Conservation (phyloP, 2,113 vertebrate species). For the Sapayoa aenigma region DNA sequence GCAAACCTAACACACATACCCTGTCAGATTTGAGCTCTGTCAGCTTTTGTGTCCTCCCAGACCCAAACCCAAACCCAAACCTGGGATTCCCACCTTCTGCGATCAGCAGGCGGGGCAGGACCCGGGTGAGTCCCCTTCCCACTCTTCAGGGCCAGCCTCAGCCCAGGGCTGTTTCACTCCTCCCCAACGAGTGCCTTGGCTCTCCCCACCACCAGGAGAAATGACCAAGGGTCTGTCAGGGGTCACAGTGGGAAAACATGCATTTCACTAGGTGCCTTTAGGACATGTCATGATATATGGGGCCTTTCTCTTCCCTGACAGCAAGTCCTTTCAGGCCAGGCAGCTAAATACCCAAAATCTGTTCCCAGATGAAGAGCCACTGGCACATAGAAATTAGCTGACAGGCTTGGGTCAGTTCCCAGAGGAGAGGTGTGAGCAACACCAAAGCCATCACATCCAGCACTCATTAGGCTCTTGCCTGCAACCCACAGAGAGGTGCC, state of each 20-base stretch:
- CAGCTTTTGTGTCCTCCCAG: not conserved
- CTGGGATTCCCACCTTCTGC: not conserved
- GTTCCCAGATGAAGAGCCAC: not conserved
- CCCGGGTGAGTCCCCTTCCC: not conserved
- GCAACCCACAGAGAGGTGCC: not conserved
- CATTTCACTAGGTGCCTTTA: not conserved
- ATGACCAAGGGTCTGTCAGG: not conserved
- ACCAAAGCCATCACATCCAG: not conserved
- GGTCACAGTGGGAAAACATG: not conserved
- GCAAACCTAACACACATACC: not conserved
- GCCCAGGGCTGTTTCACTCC: not conserved
- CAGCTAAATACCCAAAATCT: not conserved
- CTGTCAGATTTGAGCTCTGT: rapidly evolving
- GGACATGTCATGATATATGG: not conserved
- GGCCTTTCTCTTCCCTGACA: not conserved
- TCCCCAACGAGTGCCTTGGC: not conserved
- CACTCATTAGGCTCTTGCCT: not conserved
- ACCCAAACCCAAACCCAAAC: not conserved
- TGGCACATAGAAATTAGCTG: not conserved
- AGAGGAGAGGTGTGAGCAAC: not conserved
- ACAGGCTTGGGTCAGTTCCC: not conserved
- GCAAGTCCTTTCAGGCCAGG: not conserved
- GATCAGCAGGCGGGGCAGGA: not conserved
- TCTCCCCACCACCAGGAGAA: rapidly evolving
- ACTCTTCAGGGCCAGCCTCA: rapidly evolving